These are phyloP conservation scores for Gastrophryne carolinensis DNA, from an alignment of 2,797 vertebrate genomes.

Conservation along the genomic window DNA sequence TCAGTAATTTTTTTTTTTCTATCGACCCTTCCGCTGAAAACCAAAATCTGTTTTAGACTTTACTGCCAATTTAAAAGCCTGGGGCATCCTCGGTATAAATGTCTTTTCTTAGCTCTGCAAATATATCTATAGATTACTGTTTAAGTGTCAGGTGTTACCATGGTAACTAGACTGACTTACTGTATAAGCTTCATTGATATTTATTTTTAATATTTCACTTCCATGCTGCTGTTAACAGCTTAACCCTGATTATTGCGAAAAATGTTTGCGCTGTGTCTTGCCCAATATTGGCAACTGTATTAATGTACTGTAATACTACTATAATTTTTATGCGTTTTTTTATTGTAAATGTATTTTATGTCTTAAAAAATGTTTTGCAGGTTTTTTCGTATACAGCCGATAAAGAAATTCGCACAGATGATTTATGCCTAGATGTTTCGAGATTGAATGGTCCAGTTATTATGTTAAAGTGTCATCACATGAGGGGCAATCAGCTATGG, in stretches of 20 bases:
- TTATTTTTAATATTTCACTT: conserved; percentile 5
- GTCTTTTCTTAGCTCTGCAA: conserved; percentile 8
- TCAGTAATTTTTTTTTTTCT: too few relatives aligned
- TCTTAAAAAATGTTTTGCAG: conserved; percentile 59
- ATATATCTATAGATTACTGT: neutral
- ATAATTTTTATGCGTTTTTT: too few relatives aligned
- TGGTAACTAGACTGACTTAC: conserved; percentile 9
- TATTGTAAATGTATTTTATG: neutral
- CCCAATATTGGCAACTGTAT: too few relatives aligned
- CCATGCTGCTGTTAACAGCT: neutral
- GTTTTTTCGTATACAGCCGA: conserved; percentile 98
- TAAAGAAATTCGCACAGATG: conserved; percentile 96
- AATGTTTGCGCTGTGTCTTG: too few relatives aligned
- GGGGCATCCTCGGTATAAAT: too few relatives aligned
- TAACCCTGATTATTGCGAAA: too few relatives aligned
- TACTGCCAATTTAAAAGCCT: too few relatives aligned
- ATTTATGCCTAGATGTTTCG: conserved; percentile 94
- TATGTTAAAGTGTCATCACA: conserved; percentile 98
- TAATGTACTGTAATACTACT: too few relatives aligned
- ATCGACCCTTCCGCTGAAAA: too few relatives aligned
- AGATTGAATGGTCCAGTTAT: conserved; percentile 91
- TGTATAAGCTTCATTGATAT: neutral
- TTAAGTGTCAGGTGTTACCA: conserved; percentile 13
- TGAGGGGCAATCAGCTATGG: conserved; percentile 98
- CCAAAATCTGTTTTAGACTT: too few relatives aligned